Base-by-base conservation (phyloP, 1,140 invertebrate species). In the Psilanteris sp. region DNA sequence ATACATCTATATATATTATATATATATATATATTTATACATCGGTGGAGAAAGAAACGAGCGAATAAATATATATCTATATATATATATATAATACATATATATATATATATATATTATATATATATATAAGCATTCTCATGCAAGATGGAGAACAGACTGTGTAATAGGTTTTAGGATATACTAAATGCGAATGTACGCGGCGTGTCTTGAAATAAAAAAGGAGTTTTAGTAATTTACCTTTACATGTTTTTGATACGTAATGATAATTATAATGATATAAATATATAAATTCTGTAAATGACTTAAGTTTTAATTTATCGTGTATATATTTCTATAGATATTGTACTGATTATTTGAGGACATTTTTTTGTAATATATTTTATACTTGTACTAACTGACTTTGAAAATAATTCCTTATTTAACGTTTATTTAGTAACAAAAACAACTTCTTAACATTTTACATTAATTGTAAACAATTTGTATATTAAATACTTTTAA, bases 1-100 rank as follows among this genome's bases (percentile, higher is more conserved):
- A 78, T 86, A 86, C 85, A 11, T 62, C 83, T 86, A 86, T 86
- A 87, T 87, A 84, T 87, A 86, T 85, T 79, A 86, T 85, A 86
- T 84, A 86, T 85, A 85, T 2, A 20, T 20, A 20, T 20, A 20
- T 20, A 20, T 3, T 3, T 79, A 85, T 83, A 85, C 72, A 81
- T 78, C 64, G 80, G 79, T 76, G 77, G 64, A 80, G 37, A 75
- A 68, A 62, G 72, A 81, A 78, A 68, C 78, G 74, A 64, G 73
- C 75, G 67, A 77, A 83, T 72, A 83, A 81, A 84, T 79, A 82
- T 79, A 74, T 68, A 82, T 72, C 70, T 66, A 66, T 50, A 48
- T 24, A 55, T 75, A 74, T 66, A 66, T 36, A 61, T 24, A 61
- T 10, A 26, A 3, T 3, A 3, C 18, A 6, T 79, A 82, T 79